phyloP scores from a whole-genome alignment of 2,113 vertebrate species.

The Sterrhoptilus dennistouni region DNA sequence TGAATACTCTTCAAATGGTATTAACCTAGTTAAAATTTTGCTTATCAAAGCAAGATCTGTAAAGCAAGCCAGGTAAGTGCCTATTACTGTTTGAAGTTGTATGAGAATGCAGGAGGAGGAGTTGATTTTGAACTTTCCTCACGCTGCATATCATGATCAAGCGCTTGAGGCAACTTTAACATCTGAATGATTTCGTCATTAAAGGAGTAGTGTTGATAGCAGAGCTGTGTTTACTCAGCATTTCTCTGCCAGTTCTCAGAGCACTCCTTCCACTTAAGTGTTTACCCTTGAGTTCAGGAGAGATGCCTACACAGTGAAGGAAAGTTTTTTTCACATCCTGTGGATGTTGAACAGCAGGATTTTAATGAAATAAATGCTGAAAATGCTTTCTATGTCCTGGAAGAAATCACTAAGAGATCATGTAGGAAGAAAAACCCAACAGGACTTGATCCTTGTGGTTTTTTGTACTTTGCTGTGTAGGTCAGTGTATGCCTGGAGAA shows the following conservation, averaged over 20 bases:
- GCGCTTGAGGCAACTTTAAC: conserved; percentile 17
- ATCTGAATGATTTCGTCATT: conserved; percentile 16
- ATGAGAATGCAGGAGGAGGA: conserved; percentile 6
- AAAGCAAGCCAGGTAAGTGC: conserved; percentile 45
- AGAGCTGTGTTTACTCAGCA: conserved; percentile 42
- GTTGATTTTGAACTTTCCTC: conserved; percentile 40
- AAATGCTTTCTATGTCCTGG: neutral
- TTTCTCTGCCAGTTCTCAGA: conserved; percentile 2
- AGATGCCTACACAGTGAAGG: neutral
- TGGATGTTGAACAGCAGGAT: neutral
- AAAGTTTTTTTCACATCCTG: neutral
- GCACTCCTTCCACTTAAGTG: neutral
- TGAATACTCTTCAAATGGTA: conserved; percentile 2
- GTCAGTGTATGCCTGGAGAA: neutral
- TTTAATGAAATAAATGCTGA: neutral
- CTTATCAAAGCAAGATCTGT: conserved; percentile 53
- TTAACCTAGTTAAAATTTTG: conserved; percentile 42
- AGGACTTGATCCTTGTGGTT: neutral
- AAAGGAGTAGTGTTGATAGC: neutral
- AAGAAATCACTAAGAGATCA: neutral
- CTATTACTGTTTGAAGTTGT: conserved; percentile 2
- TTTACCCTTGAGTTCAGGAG: neutral
- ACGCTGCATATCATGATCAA: neutral
- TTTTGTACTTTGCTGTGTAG: neutral
- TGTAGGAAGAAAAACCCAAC: neutral